Evolutionary conservation across 2,113 vertebrate genomes (phyloP), one percentile per base, ranked within the genome.

Genomic region (Ranitomeya variabilis): DNA sequence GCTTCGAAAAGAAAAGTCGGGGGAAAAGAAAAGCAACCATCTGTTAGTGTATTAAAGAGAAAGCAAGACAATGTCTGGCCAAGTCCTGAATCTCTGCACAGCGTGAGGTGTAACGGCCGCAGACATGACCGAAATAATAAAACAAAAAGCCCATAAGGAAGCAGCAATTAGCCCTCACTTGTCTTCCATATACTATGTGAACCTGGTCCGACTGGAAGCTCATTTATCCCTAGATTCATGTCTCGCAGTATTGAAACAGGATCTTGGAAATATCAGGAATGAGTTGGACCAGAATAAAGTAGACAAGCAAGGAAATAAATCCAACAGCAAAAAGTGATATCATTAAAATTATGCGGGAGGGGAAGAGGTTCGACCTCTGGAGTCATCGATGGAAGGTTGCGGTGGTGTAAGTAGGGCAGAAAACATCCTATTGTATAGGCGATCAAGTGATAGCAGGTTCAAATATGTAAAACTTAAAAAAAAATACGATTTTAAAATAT

Each of bases 61-160:
- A 85, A 85, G 76, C 83, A 85, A 85, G 67, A 37, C 26, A 45
- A 31, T 10, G 67, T 85, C 83, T 85, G 55, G 83, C 83, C 83
- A 74, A 85, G 67, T 85, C 15, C 69, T 9, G 67, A 55, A 74
- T 23, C 21, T 5, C 52, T 26, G 83, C 83, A 85, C 83, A 85
- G 83, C 66, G 23, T 69, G 66, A 85, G 67, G 67, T 85, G 66
- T 57, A 51, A 45, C 31, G 18, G 80, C 13, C 14, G 45, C 62
- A 85, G 83, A 85, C 83, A 71, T 85, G 55, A 73, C 83, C 83
- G 73, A 85, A 85, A 85, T 71, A 73, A 31, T 57, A 81, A 73
- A 57, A 67, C 83, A 57, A 26, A 69, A 85, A 55, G 83, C 45
- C 52, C 73, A 51, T 73, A 52, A 55, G 54, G 66, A 67, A 45